Conservation (phyloP, 2,888 invertebrate genomes). For the Euplexia lucipara region DNA sequence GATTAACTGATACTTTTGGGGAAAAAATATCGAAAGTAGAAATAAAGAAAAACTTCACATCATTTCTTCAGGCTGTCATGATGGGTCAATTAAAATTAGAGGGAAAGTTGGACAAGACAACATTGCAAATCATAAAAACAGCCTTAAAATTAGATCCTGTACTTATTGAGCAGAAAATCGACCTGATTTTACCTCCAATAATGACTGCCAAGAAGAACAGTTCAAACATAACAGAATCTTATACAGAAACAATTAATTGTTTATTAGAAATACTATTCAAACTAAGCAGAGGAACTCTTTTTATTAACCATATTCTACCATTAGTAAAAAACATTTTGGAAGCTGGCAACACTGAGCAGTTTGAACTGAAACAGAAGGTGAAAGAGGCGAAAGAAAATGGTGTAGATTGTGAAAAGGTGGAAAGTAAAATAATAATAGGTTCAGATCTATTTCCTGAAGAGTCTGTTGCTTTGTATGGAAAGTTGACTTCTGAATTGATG, state of each 20-base stretch:
- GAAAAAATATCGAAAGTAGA: slow-evolving; percentile 83
- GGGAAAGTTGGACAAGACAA: slow-evolving; percentile 80
- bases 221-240: slow-evolving; percentile 69
- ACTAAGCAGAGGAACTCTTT: slow-evolving; percentile 82
- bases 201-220: slow-evolving; percentile 81
- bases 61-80: slow-evolving; percentile 83
- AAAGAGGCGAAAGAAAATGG: slow-evolving; percentile 66
- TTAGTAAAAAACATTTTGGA: slow-evolving; percentile 79
- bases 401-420: slow-evolving; percentile 72
- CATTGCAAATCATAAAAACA: slow-evolving; percentile 80
- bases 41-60: slow-evolving; percentile 82
- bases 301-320: slow-evolving; percentile 83
- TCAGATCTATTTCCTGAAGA: slow-evolving; percentile 81
- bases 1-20: slow-evolving; percentile 82
- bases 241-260: slow-evolving; percentile 81
- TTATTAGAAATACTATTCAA: slow-evolving; percentile 85
- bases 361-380: slow-evolving; percentile 76
- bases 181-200: slow-evolving; percentile 80
- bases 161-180: slow-evolving; percentile 83
- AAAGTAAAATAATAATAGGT: slow-evolving; percentile 78
- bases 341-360: slow-evolving; percentile 80
- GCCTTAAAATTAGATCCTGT: slow-evolving; percentile 84
- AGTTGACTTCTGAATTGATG: slow-evolving; percentile 84
- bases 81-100: slow-evolving; percentile 82
- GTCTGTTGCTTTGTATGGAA: slow-evolving; percentile 83